phyloP scores from a whole-genome alignment of 2,797 vertebrate genomes.

The Gadopsis bispinosus region DNA sequence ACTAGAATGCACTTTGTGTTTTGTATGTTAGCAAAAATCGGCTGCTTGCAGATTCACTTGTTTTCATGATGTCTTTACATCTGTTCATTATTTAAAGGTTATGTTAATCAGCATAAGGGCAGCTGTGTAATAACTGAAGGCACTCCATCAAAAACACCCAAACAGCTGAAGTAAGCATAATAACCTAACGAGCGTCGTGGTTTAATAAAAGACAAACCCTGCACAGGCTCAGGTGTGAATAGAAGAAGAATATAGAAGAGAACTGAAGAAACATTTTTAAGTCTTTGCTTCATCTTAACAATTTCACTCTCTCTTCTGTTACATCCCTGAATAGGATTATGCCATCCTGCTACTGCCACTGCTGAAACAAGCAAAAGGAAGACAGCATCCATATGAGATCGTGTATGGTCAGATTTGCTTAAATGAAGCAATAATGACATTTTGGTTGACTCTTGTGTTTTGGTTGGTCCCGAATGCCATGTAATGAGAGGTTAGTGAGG shows the following conservation, averaged over 20 bases:
- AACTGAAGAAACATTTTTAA: background rate
- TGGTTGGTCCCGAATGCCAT: background rate
- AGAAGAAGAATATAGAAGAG: background rate
- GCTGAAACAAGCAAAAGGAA: background rate
- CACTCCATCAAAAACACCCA: background rate
- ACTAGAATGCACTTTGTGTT: background rate
- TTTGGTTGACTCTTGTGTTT: constrained; percentile 3
- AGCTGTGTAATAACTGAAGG: background rate
- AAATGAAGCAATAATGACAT: constrained; percentile 22
- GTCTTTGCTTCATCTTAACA: background rate
- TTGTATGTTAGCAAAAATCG: background rate
- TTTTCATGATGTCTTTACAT: background rate
- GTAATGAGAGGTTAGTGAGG: constrained; percentile 44
- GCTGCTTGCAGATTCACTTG: background rate
- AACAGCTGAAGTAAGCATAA: background rate
- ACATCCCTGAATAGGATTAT: background rate
- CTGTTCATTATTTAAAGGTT: background rate
- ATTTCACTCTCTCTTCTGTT: constrained; percentile 1
- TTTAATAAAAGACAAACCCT: background rate
- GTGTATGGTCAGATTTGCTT: constrained; percentile 17
- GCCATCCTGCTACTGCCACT: background rate
- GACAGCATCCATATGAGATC: background rate
- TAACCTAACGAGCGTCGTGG: background rate
- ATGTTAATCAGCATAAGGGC: background rate
- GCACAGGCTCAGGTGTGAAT: background rate